A percentile compares a stretch with the other conserved stretches of the same genome.
These are phyloP conservation scores for Drosophila setosimentum DNA, from an alignment of 2,888 invertebrate species.

Conservation along the genomic window DNA sequence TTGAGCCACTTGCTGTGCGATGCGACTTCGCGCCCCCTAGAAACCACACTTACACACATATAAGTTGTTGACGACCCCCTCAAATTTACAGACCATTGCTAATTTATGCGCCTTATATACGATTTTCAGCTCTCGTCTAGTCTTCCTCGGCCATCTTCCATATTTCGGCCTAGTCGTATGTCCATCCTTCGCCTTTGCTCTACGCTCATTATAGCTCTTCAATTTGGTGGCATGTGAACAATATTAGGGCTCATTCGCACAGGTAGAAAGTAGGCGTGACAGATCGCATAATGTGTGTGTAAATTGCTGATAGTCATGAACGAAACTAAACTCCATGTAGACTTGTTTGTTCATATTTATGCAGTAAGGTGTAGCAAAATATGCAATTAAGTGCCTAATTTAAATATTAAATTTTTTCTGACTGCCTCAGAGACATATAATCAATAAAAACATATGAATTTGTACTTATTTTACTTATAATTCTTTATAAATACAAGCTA, in stretches of 20 bases:
- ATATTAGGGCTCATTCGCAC: constrained; percentile 38
- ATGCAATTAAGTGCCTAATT: not conserved
- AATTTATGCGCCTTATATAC: constrained; percentile 79
- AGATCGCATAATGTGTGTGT: constrained; percentile 46
- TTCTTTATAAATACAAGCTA: not conserved
- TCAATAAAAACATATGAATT: not conserved
- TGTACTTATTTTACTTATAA: not conserved
- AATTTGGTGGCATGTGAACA: constrained; percentile 44
- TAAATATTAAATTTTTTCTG: not conserved
- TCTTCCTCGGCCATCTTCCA: constrained; percentile 24
- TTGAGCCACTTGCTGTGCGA: constrained; percentile 36
- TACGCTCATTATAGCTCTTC: constrained; percentile 27
- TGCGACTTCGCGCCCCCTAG: constrained; percentile 39
- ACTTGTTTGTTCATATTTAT: constrained; percentile 5
- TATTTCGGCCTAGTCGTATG: constrained; percentile 5
- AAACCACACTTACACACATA: constrained; percentile 51
- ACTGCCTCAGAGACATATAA: not conserved
- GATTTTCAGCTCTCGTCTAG: constrained; percentile 59
- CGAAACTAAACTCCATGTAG: constrained; percentile 11
- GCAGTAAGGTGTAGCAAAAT: not conserved
- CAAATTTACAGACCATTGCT: constrained; percentile 80
- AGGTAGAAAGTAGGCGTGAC: constrained; percentile 58
- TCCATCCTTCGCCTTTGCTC: constrained; percentile 40
- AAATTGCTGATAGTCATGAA: constrained; percentile 49
- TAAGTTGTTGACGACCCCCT: constrained; percentile 73